Conservation (phyloP, 2,888 invertebrate genomes). For the Cybosia mesomella region DNA sequence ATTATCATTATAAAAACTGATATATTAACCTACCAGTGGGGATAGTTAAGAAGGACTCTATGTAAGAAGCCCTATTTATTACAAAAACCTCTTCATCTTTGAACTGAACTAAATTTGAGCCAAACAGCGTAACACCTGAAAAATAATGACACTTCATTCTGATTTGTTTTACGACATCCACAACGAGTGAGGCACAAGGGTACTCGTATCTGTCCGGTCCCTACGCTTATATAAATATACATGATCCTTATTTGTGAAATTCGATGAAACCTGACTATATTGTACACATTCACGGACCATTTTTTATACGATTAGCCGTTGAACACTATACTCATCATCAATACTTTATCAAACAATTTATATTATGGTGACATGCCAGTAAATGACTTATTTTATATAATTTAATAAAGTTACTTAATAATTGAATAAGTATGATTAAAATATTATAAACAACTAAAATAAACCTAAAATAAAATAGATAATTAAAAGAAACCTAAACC, state of each 20-base stretch:
- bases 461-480: no score
- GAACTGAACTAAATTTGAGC: constrained; percentile 8
- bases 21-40: no score
- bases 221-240: neutral
- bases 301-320: neutral
- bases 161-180: constrained; percentile 6
- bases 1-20: no score
- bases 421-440: no score
- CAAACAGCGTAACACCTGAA: constrained; percentile 20
- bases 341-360: neutral
- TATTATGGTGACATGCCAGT: neutral
- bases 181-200: constrained; percentile 3
- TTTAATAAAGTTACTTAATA: no score
- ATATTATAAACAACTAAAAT: no score
- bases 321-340: neutral
- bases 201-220: neutral
- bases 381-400: no score
- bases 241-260: constrained; percentile 4
- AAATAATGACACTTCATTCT: constrained; percentile 13
- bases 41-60: no score
- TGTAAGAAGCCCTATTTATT: no score
- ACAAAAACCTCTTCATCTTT: neutral
- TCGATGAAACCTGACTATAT: neutral
- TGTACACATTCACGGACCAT: neutral
- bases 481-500: no score